Evolutionary conservation across 2,113 vertebrate genomes (phyloP).

Genomic region (Actenoides lindsayi): DNA sequence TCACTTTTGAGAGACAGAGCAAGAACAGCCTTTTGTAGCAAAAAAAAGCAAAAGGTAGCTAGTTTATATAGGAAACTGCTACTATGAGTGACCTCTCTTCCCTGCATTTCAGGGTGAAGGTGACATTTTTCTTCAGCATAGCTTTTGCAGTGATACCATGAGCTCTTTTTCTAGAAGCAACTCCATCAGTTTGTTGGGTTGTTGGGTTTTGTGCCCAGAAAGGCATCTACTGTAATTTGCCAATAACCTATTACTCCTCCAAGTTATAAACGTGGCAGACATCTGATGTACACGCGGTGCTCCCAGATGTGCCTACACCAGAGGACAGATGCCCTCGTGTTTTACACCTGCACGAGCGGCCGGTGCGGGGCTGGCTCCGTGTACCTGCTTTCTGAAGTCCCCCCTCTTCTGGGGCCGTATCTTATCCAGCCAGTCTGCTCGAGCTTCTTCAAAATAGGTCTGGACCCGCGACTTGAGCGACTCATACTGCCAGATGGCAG

Average conservation of each 20-base stretch:
- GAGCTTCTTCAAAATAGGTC: slow-evolving; percentile 85
- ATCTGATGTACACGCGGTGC: fast-evolving
- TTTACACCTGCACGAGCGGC: fast-evolving
- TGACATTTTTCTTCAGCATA: background rate
- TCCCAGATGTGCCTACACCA: fast-evolving
- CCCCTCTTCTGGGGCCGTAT: slow-evolving; percentile 87
- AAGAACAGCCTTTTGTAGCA: background rate
- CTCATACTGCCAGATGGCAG: slow-evolving; percentile 97
- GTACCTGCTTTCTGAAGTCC: slow-evolving; percentile 88
- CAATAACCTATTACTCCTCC: background rate
- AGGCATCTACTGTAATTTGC: fast-evolving
- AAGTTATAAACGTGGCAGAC: background rate
- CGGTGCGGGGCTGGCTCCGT: fast-evolving
- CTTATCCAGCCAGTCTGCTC: slow-evolving; percentile 90
- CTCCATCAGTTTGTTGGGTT: background rate
- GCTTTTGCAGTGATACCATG: background rate
- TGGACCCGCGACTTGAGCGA: slow-evolving; percentile 88
- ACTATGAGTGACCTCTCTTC: background rate
- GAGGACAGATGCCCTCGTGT: fast-evolving
- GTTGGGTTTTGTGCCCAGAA: background rate
- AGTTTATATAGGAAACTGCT: background rate
- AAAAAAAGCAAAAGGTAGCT: background rate
- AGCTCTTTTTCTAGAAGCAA: background rate
- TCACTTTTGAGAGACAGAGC: background rate
- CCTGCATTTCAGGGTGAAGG: background rate